phyloP scores from a whole-genome alignment of 1,140 invertebrate genomes.

The Phymorhynchus buccinoides region DNA sequence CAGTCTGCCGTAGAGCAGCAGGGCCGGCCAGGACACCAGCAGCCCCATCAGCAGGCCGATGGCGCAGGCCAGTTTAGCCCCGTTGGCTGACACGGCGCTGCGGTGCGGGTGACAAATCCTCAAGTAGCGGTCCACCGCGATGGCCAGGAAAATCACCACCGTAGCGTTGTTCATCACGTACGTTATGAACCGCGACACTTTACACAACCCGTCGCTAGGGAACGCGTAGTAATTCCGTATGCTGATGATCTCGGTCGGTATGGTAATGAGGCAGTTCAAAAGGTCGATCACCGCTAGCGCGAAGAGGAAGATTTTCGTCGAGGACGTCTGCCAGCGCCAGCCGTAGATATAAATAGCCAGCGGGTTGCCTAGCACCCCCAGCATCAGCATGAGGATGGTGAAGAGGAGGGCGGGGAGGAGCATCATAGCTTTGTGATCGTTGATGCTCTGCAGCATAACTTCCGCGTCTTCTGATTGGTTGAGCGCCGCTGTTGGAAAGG shows the following conservation, averaged over 20 bases:
- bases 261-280: constrained; percentile 59
- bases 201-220: constrained; percentile 53
- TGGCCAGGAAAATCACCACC: constrained; percentile 55
- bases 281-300: constrained; percentile 61
- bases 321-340: constrained; percentile 54
- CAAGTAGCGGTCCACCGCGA: constrained; percentile 63
- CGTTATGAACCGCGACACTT: constrained; percentile 54
- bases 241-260: constrained; percentile 60
- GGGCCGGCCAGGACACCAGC: constrained; percentile 57
- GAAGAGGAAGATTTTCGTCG: constrained; percentile 61
- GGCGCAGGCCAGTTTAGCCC: constrained; percentile 54
- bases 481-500: not conserved
- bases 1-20: constrained; percentile 58
- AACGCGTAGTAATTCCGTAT: constrained; percentile 56
- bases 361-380: constrained; percentile 61
- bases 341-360: constrained; percentile 62
- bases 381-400: constrained; percentile 51
- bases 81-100: constrained; percentile 44
- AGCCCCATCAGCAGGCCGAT: constrained; percentile 50
- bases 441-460: constrained; percentile 40
- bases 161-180: constrained; percentile 59
- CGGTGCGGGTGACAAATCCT: constrained; percentile 60
- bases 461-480: constrained; percentile 28
- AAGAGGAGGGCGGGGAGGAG: constrained; percentile 52
- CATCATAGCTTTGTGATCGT: constrained; percentile 48